A percentile compares a stretch with the other conserved stretches of the same genome.
Conservation (phyloP, 2,888 invertebrate genomes). For the Gandaritis pyraliata region DNA sequence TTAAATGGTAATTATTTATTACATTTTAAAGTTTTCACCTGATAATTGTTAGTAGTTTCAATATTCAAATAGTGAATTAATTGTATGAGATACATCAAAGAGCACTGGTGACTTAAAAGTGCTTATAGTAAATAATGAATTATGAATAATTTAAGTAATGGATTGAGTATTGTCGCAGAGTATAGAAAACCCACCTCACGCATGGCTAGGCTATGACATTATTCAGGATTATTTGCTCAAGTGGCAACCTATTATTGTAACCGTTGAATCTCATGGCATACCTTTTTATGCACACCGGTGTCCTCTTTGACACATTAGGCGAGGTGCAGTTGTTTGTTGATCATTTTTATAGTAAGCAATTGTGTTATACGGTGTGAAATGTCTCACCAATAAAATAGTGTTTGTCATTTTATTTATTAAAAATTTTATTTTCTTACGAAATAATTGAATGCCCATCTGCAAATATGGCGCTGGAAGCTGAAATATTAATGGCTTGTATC, state of each 20-base stretch:
- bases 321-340: conserved; percentile 83
- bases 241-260: conserved; percentile 76
- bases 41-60: conserved; percentile 62
- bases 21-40: conserved; percentile 66
- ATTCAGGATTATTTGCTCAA: conserved; percentile 82
- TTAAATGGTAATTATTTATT: conserved; percentile 75
- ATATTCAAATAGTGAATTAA: conserved; percentile 64
- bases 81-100: conserved; percentile 61
- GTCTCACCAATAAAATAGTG: conserved; percentile 78
- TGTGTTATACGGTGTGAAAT: conserved; percentile 81
- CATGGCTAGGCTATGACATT: conserved; percentile 76
- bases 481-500: conserved; percentile 55
- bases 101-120: conserved; percentile 69
- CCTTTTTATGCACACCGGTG: conserved; percentile 66
- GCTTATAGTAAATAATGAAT: conserved; percentile 57
- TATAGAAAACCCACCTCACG: conserved; percentile 77
- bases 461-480: conserved; percentile 76
- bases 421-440: conserved; percentile 83
- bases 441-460: conserved; percentile 80
- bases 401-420: conserved; percentile 84
- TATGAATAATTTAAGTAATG: conserved; percentile 52
- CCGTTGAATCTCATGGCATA: conserved; percentile 81
- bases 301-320: conserved; percentile 68
- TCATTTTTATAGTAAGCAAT: conserved; percentile 83
- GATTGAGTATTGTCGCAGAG: conserved; percentile 58